These are phyloP conservation scores for Eulemur coronatus DNA, from an alignment of 2,797 vertebrate genomes.

Conservation along the genomic window DNA sequence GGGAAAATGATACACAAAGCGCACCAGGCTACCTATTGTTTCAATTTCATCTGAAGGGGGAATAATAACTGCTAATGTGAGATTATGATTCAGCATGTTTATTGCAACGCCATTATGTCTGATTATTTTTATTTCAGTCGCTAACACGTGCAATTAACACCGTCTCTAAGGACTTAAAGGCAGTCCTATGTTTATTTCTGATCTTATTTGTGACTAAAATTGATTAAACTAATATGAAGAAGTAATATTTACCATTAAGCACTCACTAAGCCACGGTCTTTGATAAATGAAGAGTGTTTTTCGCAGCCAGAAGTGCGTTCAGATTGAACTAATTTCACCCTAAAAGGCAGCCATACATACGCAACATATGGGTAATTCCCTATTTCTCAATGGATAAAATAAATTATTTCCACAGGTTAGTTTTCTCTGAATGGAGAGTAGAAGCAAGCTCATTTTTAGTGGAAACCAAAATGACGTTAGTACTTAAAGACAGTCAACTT, in stretches of 20 bases:
- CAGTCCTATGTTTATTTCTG: slow-evolving; percentile 6
- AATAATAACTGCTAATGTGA: not conserved
- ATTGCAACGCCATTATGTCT: slow-evolving; percentile 28
- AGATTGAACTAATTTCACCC: not conserved
- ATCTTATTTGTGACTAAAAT: slow-evolving; percentile 39
- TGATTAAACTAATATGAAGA: slow-evolving; percentile 10
- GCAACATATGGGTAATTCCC: too few species aligned
- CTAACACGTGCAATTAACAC: slow-evolving; percentile 3
- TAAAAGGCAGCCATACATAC: accelerated
- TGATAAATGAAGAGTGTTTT: not conserved
- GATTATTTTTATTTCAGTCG: slow-evolving; percentile 46
- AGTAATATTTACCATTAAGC: slow-evolving; percentile 4
- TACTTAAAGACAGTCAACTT: not conserved
- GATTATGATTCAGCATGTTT: slow-evolving; percentile 45
- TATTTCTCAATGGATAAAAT: not conserved
- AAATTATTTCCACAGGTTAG: not conserved
- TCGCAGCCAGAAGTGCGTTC: not conserved
- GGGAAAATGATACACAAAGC: not conserved
- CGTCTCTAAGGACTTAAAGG: slow-evolving; percentile 13
- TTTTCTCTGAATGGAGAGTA: not conserved
- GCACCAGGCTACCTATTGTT: not conserved
- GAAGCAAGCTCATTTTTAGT: not conserved
- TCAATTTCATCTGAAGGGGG: not conserved
- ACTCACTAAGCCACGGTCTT: not conserved
- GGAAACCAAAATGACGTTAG: not conserved